A percentile compares a stretch with the other conserved stretches of the same genome.
Evolutionary conservation across 2,797 vertebrate species (phyloP).

Genomic region (Gymnoscopelus braueri): DNA sequence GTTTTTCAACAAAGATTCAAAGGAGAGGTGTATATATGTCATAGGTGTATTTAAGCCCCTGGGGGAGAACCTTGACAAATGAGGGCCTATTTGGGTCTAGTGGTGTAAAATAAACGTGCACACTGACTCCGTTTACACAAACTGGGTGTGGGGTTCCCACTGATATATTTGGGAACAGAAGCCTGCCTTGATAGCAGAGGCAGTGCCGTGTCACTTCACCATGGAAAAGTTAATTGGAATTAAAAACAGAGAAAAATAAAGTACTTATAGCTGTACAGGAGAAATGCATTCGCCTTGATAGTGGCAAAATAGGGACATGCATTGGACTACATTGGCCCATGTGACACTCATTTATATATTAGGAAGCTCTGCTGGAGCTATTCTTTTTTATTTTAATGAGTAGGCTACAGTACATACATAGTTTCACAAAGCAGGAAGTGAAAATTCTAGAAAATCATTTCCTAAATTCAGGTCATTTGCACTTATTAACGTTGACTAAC

Average conservation of each 20-base stretch:
- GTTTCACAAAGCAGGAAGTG: no score
- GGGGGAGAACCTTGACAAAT: slow-evolving; percentile 39
- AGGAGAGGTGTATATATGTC: slow-evolving; percentile 18
- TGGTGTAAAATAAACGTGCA: slow-evolving; percentile 28
- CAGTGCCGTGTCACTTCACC: slow-evolving; percentile 5
- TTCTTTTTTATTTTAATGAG: no score
- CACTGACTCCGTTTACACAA: slow-evolving; percentile 10
- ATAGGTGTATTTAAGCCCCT: slow-evolving; percentile 3
- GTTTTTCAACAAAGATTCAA: slow-evolving; percentile 27
- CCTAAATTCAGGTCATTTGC: no score
- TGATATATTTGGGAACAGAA: slow-evolving; percentile 18
- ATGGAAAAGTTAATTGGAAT: slow-evolving; percentile 20
- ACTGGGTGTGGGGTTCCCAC: not conserved
- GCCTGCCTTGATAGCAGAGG: slow-evolving; percentile 8
- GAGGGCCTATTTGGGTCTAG: slow-evolving; percentile 12
- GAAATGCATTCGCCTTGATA: not conserved
- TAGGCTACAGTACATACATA: no score
- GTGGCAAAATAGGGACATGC: no score
- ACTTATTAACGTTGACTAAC: no score
- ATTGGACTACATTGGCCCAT: no score
- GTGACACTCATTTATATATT: no score
- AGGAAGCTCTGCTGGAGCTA: no score
- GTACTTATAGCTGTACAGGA: slow-evolving; percentile 8
- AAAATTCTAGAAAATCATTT: no score
- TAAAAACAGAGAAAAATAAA: slow-evolving; percentile 13